Evolutionary conservation across 2,888 invertebrate genomes (phyloP).

Genomic region (Papilio demoleus): DNA sequence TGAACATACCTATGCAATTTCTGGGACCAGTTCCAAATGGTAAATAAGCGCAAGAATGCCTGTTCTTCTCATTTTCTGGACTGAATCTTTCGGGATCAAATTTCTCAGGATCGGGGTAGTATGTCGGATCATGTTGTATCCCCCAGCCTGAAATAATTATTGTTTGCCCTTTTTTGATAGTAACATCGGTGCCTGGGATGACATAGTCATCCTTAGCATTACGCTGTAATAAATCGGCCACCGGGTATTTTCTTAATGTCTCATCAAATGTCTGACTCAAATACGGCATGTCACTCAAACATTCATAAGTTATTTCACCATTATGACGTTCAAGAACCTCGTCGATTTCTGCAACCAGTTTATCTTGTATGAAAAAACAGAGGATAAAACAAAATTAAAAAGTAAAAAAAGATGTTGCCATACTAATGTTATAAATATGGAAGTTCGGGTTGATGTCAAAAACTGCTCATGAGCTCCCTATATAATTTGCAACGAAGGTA

Average conservation of each 20-base stretch:
- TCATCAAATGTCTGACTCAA: not conserved
- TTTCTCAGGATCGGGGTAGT: not conserved
- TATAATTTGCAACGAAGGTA: too few species aligned
- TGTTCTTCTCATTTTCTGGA: not conserved
- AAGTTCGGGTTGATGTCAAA: too few species aligned
- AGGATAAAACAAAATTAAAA: too few species aligned
- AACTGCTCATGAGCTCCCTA: too few species aligned
- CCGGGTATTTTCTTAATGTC: not conserved
- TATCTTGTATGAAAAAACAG: too few species aligned
- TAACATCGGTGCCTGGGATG: not conserved
- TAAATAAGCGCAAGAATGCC: not conserved
- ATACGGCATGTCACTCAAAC: not conserved
- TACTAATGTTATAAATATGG: too few species aligned
- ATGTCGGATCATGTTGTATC: not conserved
- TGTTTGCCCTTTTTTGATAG: not conserved
- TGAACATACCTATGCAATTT: not conserved
- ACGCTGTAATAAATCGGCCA: not conserved
- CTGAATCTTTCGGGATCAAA: not conserved
- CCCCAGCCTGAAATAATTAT: not conserved
- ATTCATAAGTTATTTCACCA: not conserved
- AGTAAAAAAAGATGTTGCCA: too few species aligned
- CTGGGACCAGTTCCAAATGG: conserved; percentile 1
- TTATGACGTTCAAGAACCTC: not conserved
- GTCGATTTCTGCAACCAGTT: not conserved
- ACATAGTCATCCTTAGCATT: not conserved